phyloP scores from a whole-genome alignment of 2,797 vertebrate genomes.

The Tinamus major region DNA sequence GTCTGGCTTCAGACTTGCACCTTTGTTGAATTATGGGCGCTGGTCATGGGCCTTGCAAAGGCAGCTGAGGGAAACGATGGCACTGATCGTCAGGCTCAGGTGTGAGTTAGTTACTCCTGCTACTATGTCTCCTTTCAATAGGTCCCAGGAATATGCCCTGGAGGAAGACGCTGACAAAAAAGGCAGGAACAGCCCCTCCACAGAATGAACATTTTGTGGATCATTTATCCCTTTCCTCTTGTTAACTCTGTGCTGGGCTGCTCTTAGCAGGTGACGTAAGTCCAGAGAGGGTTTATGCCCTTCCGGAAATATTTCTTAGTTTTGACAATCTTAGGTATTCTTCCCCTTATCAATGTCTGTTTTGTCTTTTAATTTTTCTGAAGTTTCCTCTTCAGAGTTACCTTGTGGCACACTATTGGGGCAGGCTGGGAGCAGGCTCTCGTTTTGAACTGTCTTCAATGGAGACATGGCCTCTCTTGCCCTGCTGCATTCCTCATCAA shows the following conservation, averaged over 20 bases:
- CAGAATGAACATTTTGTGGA: background rate
- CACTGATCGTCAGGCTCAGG: rapidly evolving
- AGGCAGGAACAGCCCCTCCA: background rate
- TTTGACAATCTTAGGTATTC: background rate
- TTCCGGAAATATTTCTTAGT: background rate
- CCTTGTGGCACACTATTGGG: rapidly evolving
- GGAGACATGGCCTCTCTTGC: rapidly evolving
- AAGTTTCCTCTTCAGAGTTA: background rate
- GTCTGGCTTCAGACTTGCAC: background rate
- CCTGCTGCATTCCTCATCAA: background rate
- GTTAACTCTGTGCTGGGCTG: background rate
- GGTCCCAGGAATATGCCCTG: background rate
- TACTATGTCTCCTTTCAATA: background rate
- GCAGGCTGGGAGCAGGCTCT: background rate
- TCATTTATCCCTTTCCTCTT: background rate
- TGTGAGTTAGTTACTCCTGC: background rate
- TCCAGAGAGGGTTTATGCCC: background rate
- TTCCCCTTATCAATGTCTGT: background rate
- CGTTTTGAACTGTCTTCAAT: background rate
- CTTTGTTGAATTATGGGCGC: background rate
- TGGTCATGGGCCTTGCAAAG: background rate
- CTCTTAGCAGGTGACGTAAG: background rate
- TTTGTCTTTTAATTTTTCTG: background rate
- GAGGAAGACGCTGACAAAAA: background rate
- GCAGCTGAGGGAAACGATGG: background rate